Percentiles rank a stretch among this genome's conserved stretches.
Conservation (phyloP, 2,888 invertebrate species). For the Dryobota labecula region DNA sequence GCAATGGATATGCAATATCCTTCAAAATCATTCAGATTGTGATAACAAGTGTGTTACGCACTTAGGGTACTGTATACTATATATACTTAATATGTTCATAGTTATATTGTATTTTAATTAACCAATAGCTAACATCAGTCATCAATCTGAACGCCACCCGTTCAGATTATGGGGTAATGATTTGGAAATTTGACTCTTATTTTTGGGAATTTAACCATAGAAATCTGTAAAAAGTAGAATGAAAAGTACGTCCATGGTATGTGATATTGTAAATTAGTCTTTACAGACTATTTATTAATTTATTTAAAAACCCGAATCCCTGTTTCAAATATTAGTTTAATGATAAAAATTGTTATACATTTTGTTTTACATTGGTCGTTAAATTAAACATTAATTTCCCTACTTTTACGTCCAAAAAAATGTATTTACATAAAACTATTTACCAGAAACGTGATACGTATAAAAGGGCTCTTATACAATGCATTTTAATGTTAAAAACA, state of each 20-base stretch:
- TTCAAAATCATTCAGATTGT: too few species aligned
- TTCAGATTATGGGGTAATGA: background rate
- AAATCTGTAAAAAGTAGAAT: background rate
- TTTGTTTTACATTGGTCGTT: background rate
- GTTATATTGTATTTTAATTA: background rate
- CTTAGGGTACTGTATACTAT: too few species aligned
- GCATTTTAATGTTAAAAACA: constrained; percentile 33
- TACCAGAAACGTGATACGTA: constrained; percentile 41
- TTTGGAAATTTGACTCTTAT: background rate
- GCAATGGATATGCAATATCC: too few species aligned
- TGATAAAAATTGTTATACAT: background rate
- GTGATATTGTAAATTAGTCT: constrained; percentile 21
- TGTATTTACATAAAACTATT: constrained; percentile 35
- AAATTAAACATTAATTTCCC: background rate
- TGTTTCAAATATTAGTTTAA: background rate
- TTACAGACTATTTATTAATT: background rate
- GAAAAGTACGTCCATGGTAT: background rate
- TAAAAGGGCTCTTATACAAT: constrained; percentile 29
- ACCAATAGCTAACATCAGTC: background rate
- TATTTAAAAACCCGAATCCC: background rate
- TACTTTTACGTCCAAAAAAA: constrained; percentile 27
- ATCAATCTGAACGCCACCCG: too few species aligned
- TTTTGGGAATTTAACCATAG: background rate
- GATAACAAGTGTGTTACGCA: too few species aligned
- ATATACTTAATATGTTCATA: background rate